Conservation (phyloP, 1,140 invertebrate genomes). For the Papilio polyxenes region DNA sequence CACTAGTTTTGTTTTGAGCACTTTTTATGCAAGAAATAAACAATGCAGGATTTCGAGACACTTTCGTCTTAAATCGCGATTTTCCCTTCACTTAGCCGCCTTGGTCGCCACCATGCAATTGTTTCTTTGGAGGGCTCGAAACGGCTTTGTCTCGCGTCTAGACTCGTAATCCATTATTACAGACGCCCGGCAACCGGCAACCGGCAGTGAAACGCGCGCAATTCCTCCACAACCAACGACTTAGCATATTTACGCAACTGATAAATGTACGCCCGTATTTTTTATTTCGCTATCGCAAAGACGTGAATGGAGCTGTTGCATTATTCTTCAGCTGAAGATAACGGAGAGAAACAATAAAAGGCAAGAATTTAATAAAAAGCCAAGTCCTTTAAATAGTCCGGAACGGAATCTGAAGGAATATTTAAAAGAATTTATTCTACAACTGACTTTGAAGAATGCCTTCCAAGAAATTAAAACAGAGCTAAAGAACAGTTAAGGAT, state of each 20-base stretch:
- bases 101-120: constrained; percentile 40
- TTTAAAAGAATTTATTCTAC: constrained; percentile 39
- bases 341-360: constrained; percentile 45
- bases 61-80: constrained; percentile 23
- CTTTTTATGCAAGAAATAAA: constrained; percentile 1
- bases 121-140: constrained; percentile 55
- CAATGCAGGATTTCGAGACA: not conserved
- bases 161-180: constrained; percentile 76
- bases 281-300: constrained; percentile 62
- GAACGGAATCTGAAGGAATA: constrained; percentile 28
- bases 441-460: constrained; percentile 37
- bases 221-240: constrained; percentile 61
- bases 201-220: constrained; percentile 58
- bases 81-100: constrained; percentile 42
- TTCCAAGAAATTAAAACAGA: constrained; percentile 27
- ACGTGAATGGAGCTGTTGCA: constrained; percentile 68
- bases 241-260: constrained; percentile 74
- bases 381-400: constrained; percentile 35
- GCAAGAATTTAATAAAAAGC: constrained; percentile 39
- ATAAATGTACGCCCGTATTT: constrained; percentile 66
- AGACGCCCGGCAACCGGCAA: constrained; percentile 51
- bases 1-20: not conserved
- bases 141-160: constrained; percentile 72
- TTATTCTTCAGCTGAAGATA: constrained; percentile 64
- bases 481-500: constrained; percentile 26